phyloP scores from a whole-genome alignment of 35 echinoderm and acorn worm genomes.

The Anneissia japonica region DNA sequence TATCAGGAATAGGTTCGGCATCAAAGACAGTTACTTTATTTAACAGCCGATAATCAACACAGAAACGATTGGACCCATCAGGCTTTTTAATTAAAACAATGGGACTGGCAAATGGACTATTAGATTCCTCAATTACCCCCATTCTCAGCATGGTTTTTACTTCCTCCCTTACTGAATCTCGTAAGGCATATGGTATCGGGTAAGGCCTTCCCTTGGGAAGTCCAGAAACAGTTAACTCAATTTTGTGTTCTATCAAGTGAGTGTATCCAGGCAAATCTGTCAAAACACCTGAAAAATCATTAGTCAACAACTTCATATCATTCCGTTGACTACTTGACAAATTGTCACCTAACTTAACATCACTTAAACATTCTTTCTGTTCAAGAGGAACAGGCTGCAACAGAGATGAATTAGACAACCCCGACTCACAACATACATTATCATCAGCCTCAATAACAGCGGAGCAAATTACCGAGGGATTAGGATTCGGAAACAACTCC shows the following conservation, averaged over 20 bases:
- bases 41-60: too few relatives aligned
- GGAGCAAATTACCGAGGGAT: neutral
- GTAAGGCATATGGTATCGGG: slow-evolving; percentile 11
- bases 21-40: too few relatives aligned
- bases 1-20: too few relatives aligned
- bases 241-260: slow-evolving; percentile 18
- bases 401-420: neutral
- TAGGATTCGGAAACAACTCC: neutral
- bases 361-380: neutral
- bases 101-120: neutral
- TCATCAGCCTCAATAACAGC: neutral
- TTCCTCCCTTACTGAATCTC: slow-evolving; percentile 3
- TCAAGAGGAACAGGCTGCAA: too few relatives aligned
- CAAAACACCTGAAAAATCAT: neutral
- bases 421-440: neutral
- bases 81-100: slow-evolving; percentile 24
- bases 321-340: neutral
- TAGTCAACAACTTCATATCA: neutral
- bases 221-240: neutral
- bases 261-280: slow-evolving; percentile 20
- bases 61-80: slow-evolving; percentile 17
- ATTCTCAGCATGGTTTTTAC: neutral
- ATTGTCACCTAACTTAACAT: slow-evolving; percentile 3
- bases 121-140: neutral
- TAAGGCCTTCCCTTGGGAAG: neutral